Evolutionary conservation across 2,797 vertebrate species (phyloP).

Genomic region (Aulostomus chinensis): DNA sequence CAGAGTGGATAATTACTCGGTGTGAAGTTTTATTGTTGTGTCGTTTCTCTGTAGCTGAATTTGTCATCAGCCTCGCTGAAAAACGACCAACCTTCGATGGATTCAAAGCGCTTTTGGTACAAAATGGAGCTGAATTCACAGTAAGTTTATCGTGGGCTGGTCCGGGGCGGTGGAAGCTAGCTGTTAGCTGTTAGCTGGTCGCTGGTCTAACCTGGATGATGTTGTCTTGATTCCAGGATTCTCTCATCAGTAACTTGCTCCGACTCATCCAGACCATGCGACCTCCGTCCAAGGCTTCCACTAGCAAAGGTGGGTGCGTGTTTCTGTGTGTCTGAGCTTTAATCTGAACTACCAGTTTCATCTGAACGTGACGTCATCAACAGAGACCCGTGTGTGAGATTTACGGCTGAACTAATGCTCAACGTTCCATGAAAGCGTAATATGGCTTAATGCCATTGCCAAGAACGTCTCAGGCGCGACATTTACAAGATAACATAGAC

Average conservation of each 20-base stretch:
- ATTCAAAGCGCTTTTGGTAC: constrained; percentile 87
- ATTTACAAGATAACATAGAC: too few relatives aligned
- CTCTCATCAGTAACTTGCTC: constrained; percentile 91
- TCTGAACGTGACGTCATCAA: too few relatives aligned
- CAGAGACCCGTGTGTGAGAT: too few relatives aligned
- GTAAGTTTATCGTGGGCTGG: constrained; percentile 70
- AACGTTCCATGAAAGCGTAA: too few relatives aligned
- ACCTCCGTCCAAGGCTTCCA: constrained; percentile 84
- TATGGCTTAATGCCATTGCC: too few relatives aligned
- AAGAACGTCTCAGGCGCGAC: too few relatives aligned
- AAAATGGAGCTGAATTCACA: constrained; percentile 98
- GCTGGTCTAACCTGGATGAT: background rate
- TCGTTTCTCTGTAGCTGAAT: constrained; percentile 83
- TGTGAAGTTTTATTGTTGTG: background rate
- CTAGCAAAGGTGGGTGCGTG: constrained; percentile 81
- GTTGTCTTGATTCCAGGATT: constrained; percentile 80
- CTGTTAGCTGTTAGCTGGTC: too few relatives aligned
- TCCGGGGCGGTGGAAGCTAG: too few relatives aligned
- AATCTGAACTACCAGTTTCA: too few relatives aligned
- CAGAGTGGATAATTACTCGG: background rate
- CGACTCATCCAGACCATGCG: constrained; percentile 98
- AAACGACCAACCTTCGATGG: constrained; percentile 88
- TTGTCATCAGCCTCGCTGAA: constrained; percentile 94
- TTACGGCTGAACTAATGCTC: too few relatives aligned
- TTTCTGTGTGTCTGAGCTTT: background rate